Conservation (phyloP, 2,113 vertebrate genomes). For the Myodes glareolus region DNA sequence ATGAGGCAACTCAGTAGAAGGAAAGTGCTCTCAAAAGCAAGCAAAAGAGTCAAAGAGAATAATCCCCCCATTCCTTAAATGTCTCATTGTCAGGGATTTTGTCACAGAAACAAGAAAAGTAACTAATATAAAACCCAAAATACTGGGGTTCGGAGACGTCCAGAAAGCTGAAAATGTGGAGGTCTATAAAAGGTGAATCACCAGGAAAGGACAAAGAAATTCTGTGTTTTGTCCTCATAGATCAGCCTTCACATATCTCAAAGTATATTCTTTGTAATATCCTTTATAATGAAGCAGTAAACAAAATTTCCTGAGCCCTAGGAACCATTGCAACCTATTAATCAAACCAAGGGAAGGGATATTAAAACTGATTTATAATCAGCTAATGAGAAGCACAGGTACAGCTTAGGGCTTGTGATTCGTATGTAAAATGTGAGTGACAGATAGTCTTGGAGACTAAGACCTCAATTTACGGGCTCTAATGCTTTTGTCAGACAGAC, state of each 20-base stretch:
- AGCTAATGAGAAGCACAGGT: not conserved
- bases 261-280: not conserved
- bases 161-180: not conserved
- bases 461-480: not conserved
- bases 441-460: not conserved
- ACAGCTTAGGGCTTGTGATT: not conserved
- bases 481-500: not conserved
- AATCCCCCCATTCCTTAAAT: not conserved
- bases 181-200: not conserved
- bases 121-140: not conserved
- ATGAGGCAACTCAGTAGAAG: not conserved
- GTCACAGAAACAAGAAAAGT: not conserved
- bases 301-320: not conserved
- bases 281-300: not conserved
- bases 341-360: not conserved
- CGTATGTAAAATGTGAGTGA: not conserved
- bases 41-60: not conserved
- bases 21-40: not conserved
- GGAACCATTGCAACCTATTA: not conserved
- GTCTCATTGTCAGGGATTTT: not conserved
- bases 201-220: not conserved
- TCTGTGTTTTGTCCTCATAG: fast-evolving
- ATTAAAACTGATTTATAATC: not conserved
- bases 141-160: not conserved
- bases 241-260: not conserved